Percentiles rank a stretch among this genome's conserved stretches.
These are phyloP conservation scores for Lamellibrachia luymesi DNA, from an alignment of 1,140 invertebrate species.

Conservation along the genomic window DNA sequence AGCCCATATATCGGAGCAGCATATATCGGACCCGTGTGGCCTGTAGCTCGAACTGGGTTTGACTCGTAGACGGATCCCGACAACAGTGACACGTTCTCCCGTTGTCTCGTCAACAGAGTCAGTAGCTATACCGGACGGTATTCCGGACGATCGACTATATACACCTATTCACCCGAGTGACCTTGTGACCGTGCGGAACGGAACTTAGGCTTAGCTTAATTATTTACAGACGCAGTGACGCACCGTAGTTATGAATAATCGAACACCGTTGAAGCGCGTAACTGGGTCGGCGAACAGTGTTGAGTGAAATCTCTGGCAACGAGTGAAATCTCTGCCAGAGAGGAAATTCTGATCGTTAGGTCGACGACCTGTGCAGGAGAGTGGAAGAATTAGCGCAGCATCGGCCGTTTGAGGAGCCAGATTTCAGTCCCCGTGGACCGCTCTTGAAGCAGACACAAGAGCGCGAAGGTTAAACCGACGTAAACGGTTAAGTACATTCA, in stretches of 20 bases:
- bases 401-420: neutral
- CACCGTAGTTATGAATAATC: neutral
- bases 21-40: neutral
- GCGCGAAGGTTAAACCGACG: neutral
- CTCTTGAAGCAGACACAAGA: neutral
- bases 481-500: neutral
- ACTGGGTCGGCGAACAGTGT: neutral
- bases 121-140: neutral
- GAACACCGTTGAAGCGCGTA: neutral
- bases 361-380: neutral
- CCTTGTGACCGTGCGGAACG: neutral
- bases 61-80: neutral
- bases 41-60: neutral
- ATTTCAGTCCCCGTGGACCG: neutral
- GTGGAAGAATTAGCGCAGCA: neutral
- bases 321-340: neutral
- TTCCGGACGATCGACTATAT: neutral
- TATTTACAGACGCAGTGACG: neutral
- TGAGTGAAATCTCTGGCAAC: neutral
- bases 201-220: neutral
- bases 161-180: neutral
- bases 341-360: too few relatives aligned
- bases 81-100: neutral
- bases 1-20: neutral
- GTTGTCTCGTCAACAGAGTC: neutral